A percentile compares a stretch with the other conserved stretches of the same genome.
Evolutionary conservation across 2,888 invertebrate species (phyloP).

Genomic region (Pristionchus entomophagus): DNA sequence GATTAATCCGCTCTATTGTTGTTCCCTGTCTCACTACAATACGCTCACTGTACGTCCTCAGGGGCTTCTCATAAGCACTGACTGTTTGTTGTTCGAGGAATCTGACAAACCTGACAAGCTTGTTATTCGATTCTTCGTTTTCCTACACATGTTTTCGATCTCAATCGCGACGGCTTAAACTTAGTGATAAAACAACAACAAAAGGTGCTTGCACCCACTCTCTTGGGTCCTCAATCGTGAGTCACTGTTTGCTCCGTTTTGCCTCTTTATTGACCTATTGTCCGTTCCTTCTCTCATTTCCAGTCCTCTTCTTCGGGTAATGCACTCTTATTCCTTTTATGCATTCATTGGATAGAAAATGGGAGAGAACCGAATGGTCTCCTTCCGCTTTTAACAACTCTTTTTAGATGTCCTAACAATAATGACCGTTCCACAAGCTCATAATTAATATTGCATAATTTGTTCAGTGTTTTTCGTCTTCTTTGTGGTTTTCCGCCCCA

Average conservation of each 20-base stretch:
- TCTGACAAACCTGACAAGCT: background rate
- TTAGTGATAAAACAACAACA: background rate
- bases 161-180: background rate
- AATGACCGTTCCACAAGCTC: background rate
- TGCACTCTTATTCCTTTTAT: constrained; percentile 34
- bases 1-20: too few relatives aligned
- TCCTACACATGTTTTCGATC: constrained; percentile 26
- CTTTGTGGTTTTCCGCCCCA: too few relatives aligned
- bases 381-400: background rate
- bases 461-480: too few relatives aligned
- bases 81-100: background rate
- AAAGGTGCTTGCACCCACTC: constrained; percentile 25
- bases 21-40: background rate
- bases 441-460: too few relatives aligned
- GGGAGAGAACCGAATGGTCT: constrained; percentile 4
- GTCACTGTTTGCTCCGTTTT: background rate
- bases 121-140: background rate
- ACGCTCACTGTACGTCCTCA: background rate
- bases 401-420: background rate
- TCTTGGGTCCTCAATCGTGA: background rate
- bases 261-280: background rate
- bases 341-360: constrained; percentile 26
- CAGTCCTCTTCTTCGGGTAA: background rate
- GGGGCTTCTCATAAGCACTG: background rate
- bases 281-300: background rate